Conservation (phyloP, 2,888 invertebrate species). For the Argyresthia albistria region DNA sequence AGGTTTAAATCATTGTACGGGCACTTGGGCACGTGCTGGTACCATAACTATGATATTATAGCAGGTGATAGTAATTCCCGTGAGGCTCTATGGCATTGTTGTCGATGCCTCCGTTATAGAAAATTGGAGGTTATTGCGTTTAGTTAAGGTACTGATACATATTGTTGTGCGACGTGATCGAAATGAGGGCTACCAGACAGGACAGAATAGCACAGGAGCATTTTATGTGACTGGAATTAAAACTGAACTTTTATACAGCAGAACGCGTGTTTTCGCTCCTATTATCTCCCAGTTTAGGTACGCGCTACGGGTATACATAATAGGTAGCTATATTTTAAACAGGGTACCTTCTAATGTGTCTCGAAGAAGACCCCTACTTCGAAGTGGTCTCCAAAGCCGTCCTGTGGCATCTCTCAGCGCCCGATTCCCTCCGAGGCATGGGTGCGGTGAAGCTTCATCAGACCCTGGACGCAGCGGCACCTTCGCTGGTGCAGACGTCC, state of each 20-base stretch:
- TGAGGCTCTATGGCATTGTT: too few species aligned
- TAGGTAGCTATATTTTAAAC: not conserved
- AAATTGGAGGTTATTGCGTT: too few species aligned
- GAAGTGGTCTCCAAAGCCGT: constrained; percentile 30
- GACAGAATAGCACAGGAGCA: too few species aligned
- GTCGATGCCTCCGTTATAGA: too few species aligned
- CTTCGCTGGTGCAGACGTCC: constrained; percentile 25
- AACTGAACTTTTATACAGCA: too few species aligned
- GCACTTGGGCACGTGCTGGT: too few species aligned
- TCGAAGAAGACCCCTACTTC: constrained; percentile 38
- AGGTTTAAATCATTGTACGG: too few species aligned
- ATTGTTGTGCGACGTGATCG: not conserved
- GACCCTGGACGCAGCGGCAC: constrained; percentile 24
- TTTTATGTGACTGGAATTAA: too few species aligned
- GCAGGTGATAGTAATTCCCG: too few species aligned
- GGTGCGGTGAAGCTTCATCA: constrained; percentile 17
- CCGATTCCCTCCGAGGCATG: constrained; percentile 20
- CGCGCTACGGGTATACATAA: not conserved
- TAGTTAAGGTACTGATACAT: not conserved
- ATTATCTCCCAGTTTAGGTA: not conserved
- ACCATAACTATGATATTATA: too few species aligned
- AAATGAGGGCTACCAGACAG: too few species aligned
- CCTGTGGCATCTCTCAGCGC: constrained; percentile 38
- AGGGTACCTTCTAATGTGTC: constrained; percentile 42
- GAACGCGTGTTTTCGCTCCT: not conserved